Conservation (phyloP, 2,113 vertebrate genomes). For the Procapra przewalskii region DNA sequence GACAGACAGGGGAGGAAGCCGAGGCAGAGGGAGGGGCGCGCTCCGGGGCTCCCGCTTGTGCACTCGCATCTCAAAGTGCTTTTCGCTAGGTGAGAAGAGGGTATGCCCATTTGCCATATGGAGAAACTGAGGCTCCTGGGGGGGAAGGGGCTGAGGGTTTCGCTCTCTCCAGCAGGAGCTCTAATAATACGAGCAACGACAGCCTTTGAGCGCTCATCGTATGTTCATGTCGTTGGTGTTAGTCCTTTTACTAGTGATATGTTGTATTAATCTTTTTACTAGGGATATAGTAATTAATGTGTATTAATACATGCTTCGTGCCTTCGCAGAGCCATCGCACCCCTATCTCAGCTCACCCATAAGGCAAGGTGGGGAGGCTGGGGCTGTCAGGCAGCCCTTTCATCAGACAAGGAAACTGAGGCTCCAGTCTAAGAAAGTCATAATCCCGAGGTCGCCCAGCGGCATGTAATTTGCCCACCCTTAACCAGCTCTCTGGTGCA, state of each 20-base stretch:
- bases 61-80: background rate
- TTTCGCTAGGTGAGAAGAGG: background rate
- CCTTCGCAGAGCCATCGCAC: background rate
- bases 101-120: background rate
- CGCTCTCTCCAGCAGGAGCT: background rate
- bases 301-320: background rate
- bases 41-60: background rate
- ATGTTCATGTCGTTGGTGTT: background rate
- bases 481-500: background rate
- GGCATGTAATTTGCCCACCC: background rate
- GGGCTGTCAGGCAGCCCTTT: background rate
- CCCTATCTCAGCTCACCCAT: background rate
- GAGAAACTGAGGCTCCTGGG: conserved; percentile 45
- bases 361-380: background rate
- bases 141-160: background rate
- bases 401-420: conserved; percentile 7
- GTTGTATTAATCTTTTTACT: background rate
- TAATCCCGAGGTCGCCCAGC: background rate
- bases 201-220: background rate
- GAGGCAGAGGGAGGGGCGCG: background rate
- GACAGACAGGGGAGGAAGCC: background rate
- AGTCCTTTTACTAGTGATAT: background rate
- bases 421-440: background rate
- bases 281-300: background rate
- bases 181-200: background rate